phyloP scores from a whole-genome alignment of 2,797 vertebrate genomes.

The Galaxias olidus region DNA sequence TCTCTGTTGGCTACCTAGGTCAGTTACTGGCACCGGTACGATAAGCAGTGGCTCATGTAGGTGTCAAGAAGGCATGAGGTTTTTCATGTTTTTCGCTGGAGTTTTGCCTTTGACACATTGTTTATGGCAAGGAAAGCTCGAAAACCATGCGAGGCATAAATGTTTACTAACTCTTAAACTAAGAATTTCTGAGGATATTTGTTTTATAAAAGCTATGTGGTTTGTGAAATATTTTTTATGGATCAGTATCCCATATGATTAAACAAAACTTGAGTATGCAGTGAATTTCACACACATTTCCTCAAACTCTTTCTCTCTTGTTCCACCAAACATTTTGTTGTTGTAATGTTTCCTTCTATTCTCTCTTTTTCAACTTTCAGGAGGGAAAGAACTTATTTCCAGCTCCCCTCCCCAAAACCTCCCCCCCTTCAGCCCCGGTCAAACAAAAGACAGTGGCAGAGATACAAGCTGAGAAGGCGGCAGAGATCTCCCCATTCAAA shows the following conservation, averaged over 20 bases:
- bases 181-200: conserved; percentile 48
- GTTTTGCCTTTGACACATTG: conserved; percentile 56
- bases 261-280: conserved; percentile 37
- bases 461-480: conserved; percentile 66
- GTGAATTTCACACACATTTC: conserved; percentile 55
- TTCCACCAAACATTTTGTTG: not conserved
- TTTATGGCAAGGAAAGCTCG: conserved; percentile 58
- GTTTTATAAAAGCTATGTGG: conserved; percentile 53
- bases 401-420: conserved; percentile 68
- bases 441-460: conserved; percentile 64
- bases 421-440: conserved; percentile 51
- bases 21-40: not conserved
- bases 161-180: conserved; percentile 51
- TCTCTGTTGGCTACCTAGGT: not conserved
- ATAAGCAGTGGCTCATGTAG: conserved; percentile 42
- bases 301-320: conserved; percentile 4
- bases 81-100: conserved; percentile 61
- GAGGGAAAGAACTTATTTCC: conserved; percentile 76
- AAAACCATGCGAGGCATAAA: conserved; percentile 56
- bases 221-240: conserved; percentile 61
- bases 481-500: conserved; percentile 61
- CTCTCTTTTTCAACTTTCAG: conserved; percentile 48
- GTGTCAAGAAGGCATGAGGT: conserved; percentile 45
- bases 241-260: conserved; percentile 35
- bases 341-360: conserved; percentile 30